Conservation (phyloP, 2,113 vertebrate genomes). For the Eupsittula cactorum region DNA sequence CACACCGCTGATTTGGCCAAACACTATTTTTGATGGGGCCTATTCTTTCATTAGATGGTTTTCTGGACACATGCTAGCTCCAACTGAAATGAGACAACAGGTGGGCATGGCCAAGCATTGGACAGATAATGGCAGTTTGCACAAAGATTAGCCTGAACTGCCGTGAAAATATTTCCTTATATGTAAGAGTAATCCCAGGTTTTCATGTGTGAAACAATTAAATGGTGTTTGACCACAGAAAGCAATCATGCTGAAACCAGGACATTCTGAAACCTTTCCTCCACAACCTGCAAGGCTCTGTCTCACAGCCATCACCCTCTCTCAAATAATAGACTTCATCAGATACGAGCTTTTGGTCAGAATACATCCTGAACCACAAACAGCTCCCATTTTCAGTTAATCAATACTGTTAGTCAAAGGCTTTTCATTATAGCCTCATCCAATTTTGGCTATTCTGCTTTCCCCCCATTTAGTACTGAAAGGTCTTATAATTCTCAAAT, state of each 20-base stretch:
- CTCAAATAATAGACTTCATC: neutral
- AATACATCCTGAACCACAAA: neutral
- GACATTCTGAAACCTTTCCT: neutral
- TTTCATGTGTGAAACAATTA: neutral
- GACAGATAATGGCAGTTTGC: neutral
- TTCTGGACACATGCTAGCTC: neutral
- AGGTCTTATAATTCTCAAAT: neutral
- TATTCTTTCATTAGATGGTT: neutral
- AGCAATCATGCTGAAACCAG: neutral
- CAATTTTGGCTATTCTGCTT: neutral
- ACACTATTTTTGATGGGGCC: accelerated
- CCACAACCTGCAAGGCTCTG: neutral
- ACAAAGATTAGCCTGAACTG: neutral
- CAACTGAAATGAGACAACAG: neutral
- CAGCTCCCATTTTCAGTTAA: neutral
- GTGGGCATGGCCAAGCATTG: neutral
- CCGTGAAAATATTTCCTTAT: neutral
- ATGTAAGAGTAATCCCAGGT: neutral
- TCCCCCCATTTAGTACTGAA: neutral
- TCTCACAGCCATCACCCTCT: neutral
- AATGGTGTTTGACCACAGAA: neutral
- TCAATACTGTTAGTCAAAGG: neutral
- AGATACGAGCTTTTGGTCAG: neutral
- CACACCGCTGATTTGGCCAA: neutral
- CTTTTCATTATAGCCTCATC: neutral